Conservation (phyloP, 2,888 invertebrate genomes). For the Sthenelais limicola region DNA sequence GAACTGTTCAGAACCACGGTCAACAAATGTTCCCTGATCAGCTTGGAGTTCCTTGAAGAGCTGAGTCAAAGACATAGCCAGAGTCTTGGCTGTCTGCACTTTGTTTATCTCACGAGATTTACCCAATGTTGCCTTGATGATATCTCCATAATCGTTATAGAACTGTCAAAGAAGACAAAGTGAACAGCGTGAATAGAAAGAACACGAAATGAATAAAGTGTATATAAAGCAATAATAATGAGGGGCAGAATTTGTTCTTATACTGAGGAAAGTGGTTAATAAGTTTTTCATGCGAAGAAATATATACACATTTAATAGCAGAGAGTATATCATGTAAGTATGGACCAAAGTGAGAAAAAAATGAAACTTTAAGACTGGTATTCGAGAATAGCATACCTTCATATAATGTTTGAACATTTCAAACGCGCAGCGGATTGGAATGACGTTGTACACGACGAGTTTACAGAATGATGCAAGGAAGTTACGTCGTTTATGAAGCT, state of each 20-base stretch:
- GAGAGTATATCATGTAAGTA: too few species aligned
- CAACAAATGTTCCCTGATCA: slow-evolving; percentile 73
- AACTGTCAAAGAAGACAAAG: slow-evolving; percentile 76
- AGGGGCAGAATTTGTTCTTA: too few species aligned
- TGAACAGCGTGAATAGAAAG: too few species aligned
- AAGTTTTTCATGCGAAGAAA: too few species aligned
- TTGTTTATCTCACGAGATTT: slow-evolving; percentile 98
- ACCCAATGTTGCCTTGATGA: slow-evolving; percentile 95
- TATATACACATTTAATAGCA: too few species aligned
- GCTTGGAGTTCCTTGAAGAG: slow-evolving; percentile 84
- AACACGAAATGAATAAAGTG: too few species aligned
- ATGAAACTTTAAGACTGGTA: too few species aligned
- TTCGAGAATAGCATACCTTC: slow-evolving; percentile 81
- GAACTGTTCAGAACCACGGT: slow-evolving; percentile 86
- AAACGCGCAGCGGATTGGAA: slow-evolving; percentile 90
- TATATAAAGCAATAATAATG: too few species aligned
- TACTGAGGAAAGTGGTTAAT: too few species aligned
- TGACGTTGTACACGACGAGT: slow-evolving; percentile 96
- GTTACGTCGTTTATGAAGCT: slow-evolving; percentile 94
- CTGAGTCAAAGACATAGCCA: slow-evolving; percentile 90
- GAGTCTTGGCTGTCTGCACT: slow-evolving; percentile 93
- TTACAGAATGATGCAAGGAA: slow-evolving; percentile 98
- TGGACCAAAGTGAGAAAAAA: too few species aligned
- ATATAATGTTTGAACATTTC: slow-evolving; percentile 98
- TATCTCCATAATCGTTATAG: slow-evolving; percentile 98